These are phyloP conservation scores for Aphodius sticticus DNA, from an alignment of 2,888 invertebrate species.

Conservation along the genomic window DNA sequence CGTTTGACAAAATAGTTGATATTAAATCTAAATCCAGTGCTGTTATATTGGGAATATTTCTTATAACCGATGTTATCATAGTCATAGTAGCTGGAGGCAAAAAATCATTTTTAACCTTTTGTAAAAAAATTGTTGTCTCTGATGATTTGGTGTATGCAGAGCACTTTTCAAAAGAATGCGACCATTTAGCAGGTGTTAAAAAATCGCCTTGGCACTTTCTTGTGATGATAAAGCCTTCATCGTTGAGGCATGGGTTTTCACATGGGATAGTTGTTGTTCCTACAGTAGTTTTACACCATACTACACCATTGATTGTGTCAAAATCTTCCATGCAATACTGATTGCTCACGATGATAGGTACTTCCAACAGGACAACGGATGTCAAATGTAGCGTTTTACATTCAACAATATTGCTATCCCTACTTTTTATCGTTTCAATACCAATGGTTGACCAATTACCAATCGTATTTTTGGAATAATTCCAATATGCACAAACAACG, in stretches of 20 bases:
- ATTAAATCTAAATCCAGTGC: slow-evolving; percentile 26
- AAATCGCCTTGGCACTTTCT: slow-evolving; percentile 30
- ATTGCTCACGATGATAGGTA: neutral
- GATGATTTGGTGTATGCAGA: neutral
- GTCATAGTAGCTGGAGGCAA: neutral
- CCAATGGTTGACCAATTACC: slow-evolving; percentile 32
- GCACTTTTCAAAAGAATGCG: slow-evolving; percentile 15
- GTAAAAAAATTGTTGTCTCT: neutral
- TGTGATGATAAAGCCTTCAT: slow-evolving; percentile 19
- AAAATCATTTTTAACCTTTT: neutral
- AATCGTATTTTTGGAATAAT: slow-evolving; percentile 16
- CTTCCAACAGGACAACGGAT: neutral
- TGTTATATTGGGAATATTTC: slow-evolving; percentile 10
- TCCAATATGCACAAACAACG: slow-evolving; percentile 28
- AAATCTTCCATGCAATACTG: slow-evolving; percentile 18
- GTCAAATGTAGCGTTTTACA: neutral
- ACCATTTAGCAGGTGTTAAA: slow-evolving; percentile 23
- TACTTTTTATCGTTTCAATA: slow-evolving; percentile 9
- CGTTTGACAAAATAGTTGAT: slow-evolving; percentile 18
- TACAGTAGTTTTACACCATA: slow-evolving; percentile 10
- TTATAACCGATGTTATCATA: neutral
- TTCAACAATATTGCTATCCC: neutral
- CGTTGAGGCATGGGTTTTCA: slow-evolving; percentile 20
- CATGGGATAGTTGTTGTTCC: slow-evolving; percentile 12
- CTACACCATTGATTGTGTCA: neutral